These are phyloP conservation scores for Germaria angustata DNA, from an alignment of 2,888 invertebrate species.

Conservation along the genomic window DNA sequence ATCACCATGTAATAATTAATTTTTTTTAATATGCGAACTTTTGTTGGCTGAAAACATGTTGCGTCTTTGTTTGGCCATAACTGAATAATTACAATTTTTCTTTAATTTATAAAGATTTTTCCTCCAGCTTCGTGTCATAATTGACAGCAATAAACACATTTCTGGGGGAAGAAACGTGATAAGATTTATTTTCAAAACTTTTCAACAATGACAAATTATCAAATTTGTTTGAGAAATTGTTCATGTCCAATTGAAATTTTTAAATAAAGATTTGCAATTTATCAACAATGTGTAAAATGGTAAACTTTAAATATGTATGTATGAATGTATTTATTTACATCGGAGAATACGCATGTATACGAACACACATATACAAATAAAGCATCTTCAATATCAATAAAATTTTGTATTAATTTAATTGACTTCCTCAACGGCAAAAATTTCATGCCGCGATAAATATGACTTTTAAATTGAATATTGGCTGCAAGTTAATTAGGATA, in stretches of 20 bases:
- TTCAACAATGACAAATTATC: constrained; percentile 6
- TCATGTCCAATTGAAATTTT: constrained; percentile 13
- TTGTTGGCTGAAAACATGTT: constrained; percentile 47
- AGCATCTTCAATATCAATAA: not conserved
- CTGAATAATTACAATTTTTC: constrained; percentile 5
- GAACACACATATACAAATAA: not conserved
- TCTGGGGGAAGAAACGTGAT: constrained; percentile 36
- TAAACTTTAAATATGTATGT: no score
- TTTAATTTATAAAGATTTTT: not conserved
- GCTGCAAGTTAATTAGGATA: not conserved
- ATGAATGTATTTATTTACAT: not conserved
- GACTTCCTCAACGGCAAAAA: not conserved
- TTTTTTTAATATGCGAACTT: no score
- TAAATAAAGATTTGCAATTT: not conserved
- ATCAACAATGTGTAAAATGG: not conserved
- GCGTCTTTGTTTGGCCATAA: constrained; percentile 44
- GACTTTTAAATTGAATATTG: not conserved
- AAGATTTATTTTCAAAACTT: constrained; percentile 16
- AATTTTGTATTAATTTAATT: constrained; percentile 27
- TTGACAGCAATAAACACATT: constrained; percentile 43
- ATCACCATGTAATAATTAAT: no score
- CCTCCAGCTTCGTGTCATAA: constrained; percentile 25
- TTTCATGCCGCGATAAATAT: not conserved
- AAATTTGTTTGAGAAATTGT: constrained; percentile 29
- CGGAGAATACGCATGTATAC: not conserved